Base-by-base conservation (phyloP, 1,140 invertebrate species). In the Rhagoletis zephyria region DNA sequence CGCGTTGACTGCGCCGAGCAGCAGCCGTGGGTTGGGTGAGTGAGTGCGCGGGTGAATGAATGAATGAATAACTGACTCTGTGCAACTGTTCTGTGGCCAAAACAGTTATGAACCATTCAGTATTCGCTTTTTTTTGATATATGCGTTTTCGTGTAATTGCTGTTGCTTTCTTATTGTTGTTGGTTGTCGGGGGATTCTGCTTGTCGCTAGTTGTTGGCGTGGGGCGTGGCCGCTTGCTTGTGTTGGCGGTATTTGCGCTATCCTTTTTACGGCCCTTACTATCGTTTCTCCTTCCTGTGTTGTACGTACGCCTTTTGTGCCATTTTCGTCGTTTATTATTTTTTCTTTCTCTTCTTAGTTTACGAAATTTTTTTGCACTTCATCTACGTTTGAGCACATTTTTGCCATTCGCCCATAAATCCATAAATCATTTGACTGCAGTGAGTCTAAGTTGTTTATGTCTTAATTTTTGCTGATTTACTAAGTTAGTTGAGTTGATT, bases 291-390 rank as follows among this genome's bases (percentile, higher is more conserved):
- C 14, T 30, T 2, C 19, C 48, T 10, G 19, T 16, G 16, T 10
- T n/a, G 70, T 30, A 16, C 6, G n/a, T 56, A 30, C 30, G 7
- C 56, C 45, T 81, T 81, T 81, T 81, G n/a, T 51, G 74, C 74
- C 48, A 19, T 56, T 81, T 81, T 56, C 48, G 45, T 48, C 42
- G 12, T 51, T 74, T 30, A 30, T 30, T 30, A 30, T 30, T 30
- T 14, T 4, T 48, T 16, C 19, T 56, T 81, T 42, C 30, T 3
- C 10, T 51, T 51, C 56, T 14, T 81, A 56, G 6, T 81, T 56
- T 81, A n/a, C 4, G 74, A 81, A 81, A 81, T 81, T 81, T 30
- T 30, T 81, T 81, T 81, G 74, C 74, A 59, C 74, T 81, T 81
- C 51, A 81, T 56, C 74, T 56, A 81, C 48, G 45, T 56, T 81